Evolutionary conservation across 2,888 invertebrate species (phyloP).

Genomic region (Metellina segmentata): DNA sequence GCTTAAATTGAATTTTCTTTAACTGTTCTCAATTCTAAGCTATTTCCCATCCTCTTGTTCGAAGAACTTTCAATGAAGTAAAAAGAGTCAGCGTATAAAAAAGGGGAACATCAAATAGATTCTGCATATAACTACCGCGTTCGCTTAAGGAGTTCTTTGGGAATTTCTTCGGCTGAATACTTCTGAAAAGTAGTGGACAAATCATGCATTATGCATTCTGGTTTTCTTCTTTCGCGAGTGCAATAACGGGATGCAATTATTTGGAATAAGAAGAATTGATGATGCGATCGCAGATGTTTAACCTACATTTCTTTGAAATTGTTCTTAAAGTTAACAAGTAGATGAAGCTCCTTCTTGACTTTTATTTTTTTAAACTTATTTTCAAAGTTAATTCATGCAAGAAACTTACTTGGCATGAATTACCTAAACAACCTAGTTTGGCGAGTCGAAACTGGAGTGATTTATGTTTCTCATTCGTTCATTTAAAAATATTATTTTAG

Average conservation of each 20-base stretch:
- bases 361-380: neutral
- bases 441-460: neutral
- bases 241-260: conserved; percentile 39
- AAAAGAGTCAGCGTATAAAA: conserved; percentile 18
- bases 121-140: conserved; percentile 53
- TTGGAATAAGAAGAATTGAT: conserved; percentile 15
- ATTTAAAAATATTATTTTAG: no score
- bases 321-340: neutral
- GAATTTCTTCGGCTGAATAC: conserved; percentile 35
- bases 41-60: neutral
- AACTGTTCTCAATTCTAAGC: neutral
- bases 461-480: neutral
- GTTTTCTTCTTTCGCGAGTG: neutral
- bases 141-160: conserved; percentile 26
- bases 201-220: conserved; percentile 60
- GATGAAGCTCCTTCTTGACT: neutral
- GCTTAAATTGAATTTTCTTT: conserved; percentile 55
- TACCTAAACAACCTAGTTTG: neutral
- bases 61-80: conserved; percentile 44
- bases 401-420: neutral
- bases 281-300: neutral
- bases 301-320: neutral
- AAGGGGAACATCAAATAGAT: conserved; percentile 57
- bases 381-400: neutral
- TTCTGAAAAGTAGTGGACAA: conserved; percentile 47